Evolutionary conservation across 35 echinoderm and acorn worm genomes (phyloP).

Genomic region (Lytechinus variegatus): DNA sequence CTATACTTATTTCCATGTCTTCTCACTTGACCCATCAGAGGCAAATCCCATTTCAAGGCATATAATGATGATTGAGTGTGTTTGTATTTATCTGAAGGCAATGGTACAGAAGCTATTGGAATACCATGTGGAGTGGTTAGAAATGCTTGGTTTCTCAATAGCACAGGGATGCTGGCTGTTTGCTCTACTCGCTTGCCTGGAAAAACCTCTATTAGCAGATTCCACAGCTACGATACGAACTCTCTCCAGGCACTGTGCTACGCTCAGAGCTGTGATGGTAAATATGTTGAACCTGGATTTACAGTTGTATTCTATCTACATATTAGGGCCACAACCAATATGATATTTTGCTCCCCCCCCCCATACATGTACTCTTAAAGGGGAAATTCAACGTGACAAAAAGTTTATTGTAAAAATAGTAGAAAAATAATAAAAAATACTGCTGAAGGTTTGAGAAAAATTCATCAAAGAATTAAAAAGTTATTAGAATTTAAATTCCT

Average conservation of each 20-base stretch:
- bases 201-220: slow-evolving; percentile 87
- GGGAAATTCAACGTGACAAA: no score
- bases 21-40: no score
- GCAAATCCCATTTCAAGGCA: no score
- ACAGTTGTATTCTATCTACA: neutral
- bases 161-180: slow-evolving; percentile 94
- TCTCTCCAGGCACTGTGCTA: slow-evolving; percentile 77
- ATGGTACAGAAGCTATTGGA: slow-evolving; percentile 83
- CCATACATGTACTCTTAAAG: no score
- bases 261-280: slow-evolving; percentile 80
- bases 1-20: no score
- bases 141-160: slow-evolving; percentile 75
- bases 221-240: slow-evolving; percentile 69
- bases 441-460: no score
- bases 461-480: no score
- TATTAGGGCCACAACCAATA: neutral
- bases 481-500: no score
- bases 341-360: no score
- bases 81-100: slow-evolving; percentile 53
- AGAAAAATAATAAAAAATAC: no score
- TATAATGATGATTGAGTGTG: no score
- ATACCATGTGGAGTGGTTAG: slow-evolving; percentile 88
- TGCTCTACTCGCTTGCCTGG: slow-evolving; percentile 83
- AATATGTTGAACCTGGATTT: neutral
- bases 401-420: no score